phyloP scores from a whole-genome alignment of 1,140 invertebrate species.

The Pemphigus obesinymphae region DNA sequence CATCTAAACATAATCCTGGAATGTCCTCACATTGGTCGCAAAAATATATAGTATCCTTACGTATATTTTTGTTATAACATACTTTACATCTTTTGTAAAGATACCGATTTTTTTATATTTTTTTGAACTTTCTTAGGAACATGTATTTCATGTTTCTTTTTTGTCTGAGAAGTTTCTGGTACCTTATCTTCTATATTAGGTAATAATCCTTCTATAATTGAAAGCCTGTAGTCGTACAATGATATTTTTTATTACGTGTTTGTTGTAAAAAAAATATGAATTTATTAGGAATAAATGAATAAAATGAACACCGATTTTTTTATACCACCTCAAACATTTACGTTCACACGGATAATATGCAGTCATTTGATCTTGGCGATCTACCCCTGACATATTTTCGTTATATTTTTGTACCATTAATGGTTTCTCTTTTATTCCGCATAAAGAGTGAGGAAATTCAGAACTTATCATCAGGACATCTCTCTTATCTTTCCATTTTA shows the following conservation, averaged over 20 bases:
- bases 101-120: conserved; percentile 6
- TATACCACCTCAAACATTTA: too few relatives aligned
- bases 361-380: not conserved
- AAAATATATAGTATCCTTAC: not conserved
- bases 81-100: not conserved
- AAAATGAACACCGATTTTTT: too few relatives aligned
- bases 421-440: conserved; percentile 21
- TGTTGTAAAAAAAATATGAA: not conserved
- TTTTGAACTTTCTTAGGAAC: conserved; percentile 6
- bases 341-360: conserved; percentile 32
- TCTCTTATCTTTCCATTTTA: conserved; percentile 47
- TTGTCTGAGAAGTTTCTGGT: not conserved
- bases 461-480: conserved; percentile 43
- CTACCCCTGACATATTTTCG: conserved; percentile 41
- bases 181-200: not conserved
- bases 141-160: not conserved
- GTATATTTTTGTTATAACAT: not conserved
- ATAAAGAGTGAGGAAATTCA: conserved; percentile 15
- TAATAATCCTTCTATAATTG: conserved; percentile 27
- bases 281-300: too few relatives aligned
- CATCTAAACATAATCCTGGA: not conserved
- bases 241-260: conserved; percentile 27
- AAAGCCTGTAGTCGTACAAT: conserved; percentile 35
- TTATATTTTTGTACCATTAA: conserved; percentile 42
- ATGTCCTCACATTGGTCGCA: not conserved